Evolutionary conservation across 2,113 vertebrate species (phyloP), one percentile per base, ranked within the genome.

Genomic region (Dasypus novemcinctus): DNA sequence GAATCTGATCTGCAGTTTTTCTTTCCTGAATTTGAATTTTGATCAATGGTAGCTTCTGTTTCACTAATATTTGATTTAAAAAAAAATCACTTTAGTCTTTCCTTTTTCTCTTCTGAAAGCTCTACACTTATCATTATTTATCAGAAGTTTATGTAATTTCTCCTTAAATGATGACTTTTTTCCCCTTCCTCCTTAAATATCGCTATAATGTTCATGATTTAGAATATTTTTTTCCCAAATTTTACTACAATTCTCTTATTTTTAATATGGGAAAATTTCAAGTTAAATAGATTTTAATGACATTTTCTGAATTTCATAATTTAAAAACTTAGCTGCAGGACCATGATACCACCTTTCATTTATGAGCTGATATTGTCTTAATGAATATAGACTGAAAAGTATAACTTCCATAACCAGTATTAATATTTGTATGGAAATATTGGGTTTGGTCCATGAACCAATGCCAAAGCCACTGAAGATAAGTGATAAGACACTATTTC

Each of bases 291-390:
- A 90, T 75, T 46, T 43, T 76, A 71, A 87, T 80, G 4, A 38
- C 4, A 57, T 87, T 80, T 87, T 29, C 43, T 87, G 52, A 93
- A 85, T 63, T 75, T 93, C 61, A 33, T 84, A 75, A 93, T 76
- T 84, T 27, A 64, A 54, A 57, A 23, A 49, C 36, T 69, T 69
- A 87, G 2, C n/a, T 68, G 78, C 1, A 9, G 15, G 11, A 9
- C 1, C 21, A 38, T 38, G n/a, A 17, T 4, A 10, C 5, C 57
- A 3, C 3, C 12, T 78, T 85, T 87, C 36, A 57, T 3, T 87
- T 95, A 57, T 57, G 29, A 93, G 46, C 1, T 68, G n/a, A 91
- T n/a, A 54, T 49, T 54, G 2, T 94, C 41, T 93, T 83, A 87
- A 31, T 76, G 17, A 76, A 68, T 36, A 23, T 11, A 81, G 4